These are phyloP conservation scores for Thomomys bottae DNA, from an alignment of 2,113 vertebrate species.

Conservation along the genomic window DNA sequence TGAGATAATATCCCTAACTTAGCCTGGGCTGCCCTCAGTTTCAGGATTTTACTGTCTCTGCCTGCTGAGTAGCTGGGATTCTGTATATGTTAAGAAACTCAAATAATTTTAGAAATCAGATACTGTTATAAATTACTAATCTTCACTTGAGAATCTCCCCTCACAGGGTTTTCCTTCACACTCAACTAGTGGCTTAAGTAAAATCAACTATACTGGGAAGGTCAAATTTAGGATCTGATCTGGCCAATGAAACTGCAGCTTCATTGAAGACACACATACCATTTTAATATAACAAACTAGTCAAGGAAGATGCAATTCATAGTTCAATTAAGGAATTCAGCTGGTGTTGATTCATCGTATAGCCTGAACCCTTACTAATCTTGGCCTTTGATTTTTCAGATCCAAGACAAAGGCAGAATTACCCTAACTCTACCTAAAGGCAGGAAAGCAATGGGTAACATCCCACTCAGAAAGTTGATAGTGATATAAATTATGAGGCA, in stretches of 20 bases:
- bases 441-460: background rate
- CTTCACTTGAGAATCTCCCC: constrained; percentile 10
- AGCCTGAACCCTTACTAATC: background rate
- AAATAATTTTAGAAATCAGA: constrained; percentile 36
- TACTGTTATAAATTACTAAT: background rate
- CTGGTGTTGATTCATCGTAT: background rate
- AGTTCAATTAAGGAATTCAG: background rate
- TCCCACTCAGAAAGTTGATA: background rate
- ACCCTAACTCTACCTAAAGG: background rate
- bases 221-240: background rate
- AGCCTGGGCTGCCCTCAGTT: too few species aligned
- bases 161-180: background rate
- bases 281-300: background rate
- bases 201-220: background rate
- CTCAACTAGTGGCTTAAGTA: background rate
- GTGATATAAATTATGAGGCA: background rate
- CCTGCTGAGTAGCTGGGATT: too few species aligned
- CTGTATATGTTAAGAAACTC: background rate
- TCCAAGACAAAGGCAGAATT: background rate
- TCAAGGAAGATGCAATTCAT: background rate
- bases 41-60: too few species aligned
- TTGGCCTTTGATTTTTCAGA: background rate
- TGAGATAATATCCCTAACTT: too few species aligned
- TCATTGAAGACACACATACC: background rate
- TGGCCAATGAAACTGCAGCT: background rate